Percentiles rank a stretch among this genome's conserved stretches.
Evolutionary conservation across 2,797 vertebrate species (phyloP).

Genomic region (Hoplostethus atlanticus): DNA sequence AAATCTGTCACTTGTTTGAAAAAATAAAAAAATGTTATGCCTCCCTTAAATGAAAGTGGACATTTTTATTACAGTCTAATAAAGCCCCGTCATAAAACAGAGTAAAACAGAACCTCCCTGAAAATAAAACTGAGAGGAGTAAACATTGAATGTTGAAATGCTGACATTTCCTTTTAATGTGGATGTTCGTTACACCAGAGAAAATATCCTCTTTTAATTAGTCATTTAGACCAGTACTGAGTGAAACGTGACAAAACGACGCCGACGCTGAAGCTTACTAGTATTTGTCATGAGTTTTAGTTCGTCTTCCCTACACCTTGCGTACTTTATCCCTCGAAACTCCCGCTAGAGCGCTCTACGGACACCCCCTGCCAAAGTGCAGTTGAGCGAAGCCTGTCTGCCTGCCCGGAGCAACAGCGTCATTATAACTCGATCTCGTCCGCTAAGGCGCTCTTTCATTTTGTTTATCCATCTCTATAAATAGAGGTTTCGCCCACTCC

Average conservation of each 20-base stretch:
- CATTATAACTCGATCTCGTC: constrained; percentile 44
- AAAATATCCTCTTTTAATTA: no score
- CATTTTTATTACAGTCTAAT: no score
- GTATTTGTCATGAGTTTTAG: constrained; percentile 47
- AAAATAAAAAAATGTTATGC: no score
- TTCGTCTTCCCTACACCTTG: constrained; percentile 49
- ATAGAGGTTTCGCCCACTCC: constrained; percentile 53
- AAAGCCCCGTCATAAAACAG: no score
- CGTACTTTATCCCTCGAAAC: constrained; percentile 26
- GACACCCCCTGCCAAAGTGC: constrained; percentile 43
- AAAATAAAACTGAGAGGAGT: no score
- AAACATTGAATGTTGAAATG: no score
- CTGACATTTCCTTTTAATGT: no score
- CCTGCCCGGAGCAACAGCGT: constrained; percentile 21
- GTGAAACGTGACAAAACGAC: constrained; percentile 17
- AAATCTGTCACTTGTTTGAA: no score
- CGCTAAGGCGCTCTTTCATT: constrained; percentile 45
- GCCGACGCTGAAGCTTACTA: constrained; percentile 4
- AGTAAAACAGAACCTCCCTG: no score
- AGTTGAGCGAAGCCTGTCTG: constrained; percentile 45
- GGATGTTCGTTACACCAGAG: no score
- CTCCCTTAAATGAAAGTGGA: no score
- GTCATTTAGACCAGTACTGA: constrained; percentile 3
- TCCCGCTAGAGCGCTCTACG: constrained; percentile 30
- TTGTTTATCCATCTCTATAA: constrained; percentile 50